These are phyloP conservation scores for Micromys minutus DNA, from an alignment of 2,113 vertebrate species.

Conservation along the genomic window DNA sequence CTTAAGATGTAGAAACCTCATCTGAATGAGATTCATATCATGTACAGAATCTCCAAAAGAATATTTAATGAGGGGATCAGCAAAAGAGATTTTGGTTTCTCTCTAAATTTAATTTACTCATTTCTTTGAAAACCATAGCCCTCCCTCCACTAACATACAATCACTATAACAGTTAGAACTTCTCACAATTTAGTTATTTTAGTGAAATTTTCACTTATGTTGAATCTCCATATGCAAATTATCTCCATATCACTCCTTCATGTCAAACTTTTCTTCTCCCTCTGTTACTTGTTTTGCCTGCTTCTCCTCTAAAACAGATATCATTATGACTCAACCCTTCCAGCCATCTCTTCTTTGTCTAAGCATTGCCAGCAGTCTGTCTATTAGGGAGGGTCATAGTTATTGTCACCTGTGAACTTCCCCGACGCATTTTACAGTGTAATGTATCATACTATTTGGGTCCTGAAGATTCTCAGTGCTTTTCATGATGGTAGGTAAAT, in stretches of 20 bases:
- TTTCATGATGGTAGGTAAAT: neutral
- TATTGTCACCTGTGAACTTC: neutral
- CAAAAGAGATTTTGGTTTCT: neutral
- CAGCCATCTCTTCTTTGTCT: neutral
- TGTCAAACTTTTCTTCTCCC: neutral
- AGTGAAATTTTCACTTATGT: neutral
- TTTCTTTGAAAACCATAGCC: neutral
- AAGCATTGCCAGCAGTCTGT: neutral
- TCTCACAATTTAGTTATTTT: neutral
- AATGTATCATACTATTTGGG: neutral
- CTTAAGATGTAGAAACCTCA: neutral
- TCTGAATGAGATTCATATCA: neutral
- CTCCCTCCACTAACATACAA: neutral
- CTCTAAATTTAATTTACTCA: neutral
- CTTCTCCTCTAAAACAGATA: neutral
- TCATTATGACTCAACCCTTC: fast-evolving
- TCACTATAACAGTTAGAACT: neutral
- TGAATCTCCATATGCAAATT: neutral
- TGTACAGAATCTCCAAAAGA: neutral
- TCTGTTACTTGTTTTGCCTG: neutral
- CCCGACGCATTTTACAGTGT: neutral
- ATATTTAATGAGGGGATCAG: neutral
- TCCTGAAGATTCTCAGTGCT: neutral
- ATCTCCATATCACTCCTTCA: neutral
- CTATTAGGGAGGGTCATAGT: too few relatives aligned